Evolutionary conservation across 2,888 invertebrate species (phyloP), one percentile per base, ranked within the genome.

Genomic region (Noctua pronuba): DNA sequence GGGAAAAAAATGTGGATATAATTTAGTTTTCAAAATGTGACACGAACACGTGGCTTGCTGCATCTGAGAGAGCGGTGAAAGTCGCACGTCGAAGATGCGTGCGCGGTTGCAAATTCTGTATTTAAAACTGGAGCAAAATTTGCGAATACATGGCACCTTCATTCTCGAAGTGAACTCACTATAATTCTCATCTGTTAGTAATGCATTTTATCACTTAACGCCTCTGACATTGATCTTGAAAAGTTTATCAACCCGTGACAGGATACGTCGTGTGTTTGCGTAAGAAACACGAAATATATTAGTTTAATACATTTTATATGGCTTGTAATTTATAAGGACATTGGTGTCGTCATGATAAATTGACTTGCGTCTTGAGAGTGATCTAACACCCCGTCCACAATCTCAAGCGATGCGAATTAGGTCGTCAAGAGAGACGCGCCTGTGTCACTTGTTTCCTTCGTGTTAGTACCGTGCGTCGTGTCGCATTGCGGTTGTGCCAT

Each of bases 231-330:
- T 83, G 80, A 80, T 78, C 80, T 83, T 80, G 80, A 69, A 69
- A 64, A 79, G 69, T 80, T 83, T 80, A 83, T 83, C 83, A 83
- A 79, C 79, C 58, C 65, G 49, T 46, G 49, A 35, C 66, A n/a
- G 35, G 24, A n/a, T 76, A 83, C 28, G n/a, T 69, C 8, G 41
- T 18, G 28, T 64, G 64, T 58, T 49, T 83, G 41, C 58, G 64
- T 79, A 78, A 58, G 78, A 55, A 28, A 60, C 66, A 49, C 52
- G 58, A 77, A 82, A 82, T 5, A 28, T 66, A 70, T 80, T 77
- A n/a, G 44, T 80, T 44, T 21, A 58, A 35, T 38, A 67, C 18
- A 60, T 55, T 65, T 65, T 41, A 64, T 64, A 60, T 60, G 7
- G 28, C 35, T 24, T 44, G 18, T 58, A 60, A 58, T 78, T 83